These are phyloP conservation scores for Achroia grisella DNA, from an alignment of 1,140 invertebrate genomes.

Conservation along the genomic window DNA sequence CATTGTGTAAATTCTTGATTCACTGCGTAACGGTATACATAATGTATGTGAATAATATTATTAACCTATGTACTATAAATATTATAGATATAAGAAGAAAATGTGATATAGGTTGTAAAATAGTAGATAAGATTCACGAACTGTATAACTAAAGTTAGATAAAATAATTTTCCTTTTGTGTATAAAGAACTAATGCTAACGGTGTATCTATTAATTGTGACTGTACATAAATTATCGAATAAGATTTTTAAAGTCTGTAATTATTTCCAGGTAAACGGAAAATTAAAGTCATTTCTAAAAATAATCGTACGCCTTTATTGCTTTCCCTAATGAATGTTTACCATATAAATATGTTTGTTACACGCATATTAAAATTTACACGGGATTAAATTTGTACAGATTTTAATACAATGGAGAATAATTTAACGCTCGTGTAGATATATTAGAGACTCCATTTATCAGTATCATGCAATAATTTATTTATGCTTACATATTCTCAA, in stretches of 20 bases:
- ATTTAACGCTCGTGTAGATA: too few relatives aligned
- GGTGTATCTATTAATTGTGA: constrained; percentile 28
- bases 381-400: too few relatives aligned
- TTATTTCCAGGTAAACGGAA: constrained; percentile 56
- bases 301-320: constrained; percentile 13
- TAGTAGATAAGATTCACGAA: constrained; percentile 50
- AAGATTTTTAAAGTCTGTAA: constrained; percentile 71
- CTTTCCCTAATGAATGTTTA: too few relatives aligned
- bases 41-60: constrained; percentile 1
- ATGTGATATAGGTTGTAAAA: constrained; percentile 72
- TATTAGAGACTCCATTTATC: too few relatives aligned
- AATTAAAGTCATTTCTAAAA: constrained; percentile 68
- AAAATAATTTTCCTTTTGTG: constrained; percentile 29
- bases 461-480: too few relatives aligned
- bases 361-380: too few relatives aligned
- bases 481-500: too few relatives aligned
- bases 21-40: too few relatives aligned
- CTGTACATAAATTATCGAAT: constrained; percentile 64
- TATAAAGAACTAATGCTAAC: constrained; percentile 29
- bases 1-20: too few relatives aligned
- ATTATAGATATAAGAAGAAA: constrained; percentile 58
- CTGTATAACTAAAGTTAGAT: constrained; percentile 38
- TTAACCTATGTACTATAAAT: not conserved
- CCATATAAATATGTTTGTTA: too few relatives aligned
- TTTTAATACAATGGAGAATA: too few relatives aligned